A percentile compares a stretch with the other conserved stretches of the same genome.
Conservation (phyloP, 2,113 vertebrate species). For the Motacilla alba region DNA sequence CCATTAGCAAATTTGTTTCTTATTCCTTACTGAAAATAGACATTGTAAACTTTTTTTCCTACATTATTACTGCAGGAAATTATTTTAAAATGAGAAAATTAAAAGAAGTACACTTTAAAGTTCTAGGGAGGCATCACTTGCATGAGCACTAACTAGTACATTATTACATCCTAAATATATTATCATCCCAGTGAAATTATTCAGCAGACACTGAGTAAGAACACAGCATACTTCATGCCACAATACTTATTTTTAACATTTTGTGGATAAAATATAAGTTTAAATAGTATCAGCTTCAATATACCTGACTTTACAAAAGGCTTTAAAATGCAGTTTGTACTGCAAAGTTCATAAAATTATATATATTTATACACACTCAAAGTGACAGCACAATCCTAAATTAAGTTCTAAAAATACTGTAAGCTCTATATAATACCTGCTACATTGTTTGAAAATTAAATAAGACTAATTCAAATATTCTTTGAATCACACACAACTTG, state of each 20-base stretch:
- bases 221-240: background rate
- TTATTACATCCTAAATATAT: background rate
- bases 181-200: background rate
- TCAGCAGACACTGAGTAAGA: background rate
- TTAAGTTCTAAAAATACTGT: constrained; percentile 2
- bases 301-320: background rate
- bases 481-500: background rate
- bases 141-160: background rate
- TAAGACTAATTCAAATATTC: background rate
- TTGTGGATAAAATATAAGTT: background rate
- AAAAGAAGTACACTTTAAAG: background rate
- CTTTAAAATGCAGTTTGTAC: background rate
- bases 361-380: background rate
- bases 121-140: background rate
- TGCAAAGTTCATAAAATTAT: background rate
- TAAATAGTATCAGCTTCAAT: background rate
- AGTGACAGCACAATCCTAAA: background rate
- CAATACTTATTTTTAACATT: background rate
- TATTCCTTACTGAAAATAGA: background rate
- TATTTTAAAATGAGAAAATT: background rate
- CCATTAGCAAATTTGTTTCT: background rate
- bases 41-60: background rate
- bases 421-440: background rate
- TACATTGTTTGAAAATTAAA: background rate
- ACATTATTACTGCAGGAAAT: background rate